Evolutionary conservation across 2,888 invertebrate genomes (phyloP), one percentile per base, ranked within the genome.

Genomic region (Pseudoips prasinana): DNA sequence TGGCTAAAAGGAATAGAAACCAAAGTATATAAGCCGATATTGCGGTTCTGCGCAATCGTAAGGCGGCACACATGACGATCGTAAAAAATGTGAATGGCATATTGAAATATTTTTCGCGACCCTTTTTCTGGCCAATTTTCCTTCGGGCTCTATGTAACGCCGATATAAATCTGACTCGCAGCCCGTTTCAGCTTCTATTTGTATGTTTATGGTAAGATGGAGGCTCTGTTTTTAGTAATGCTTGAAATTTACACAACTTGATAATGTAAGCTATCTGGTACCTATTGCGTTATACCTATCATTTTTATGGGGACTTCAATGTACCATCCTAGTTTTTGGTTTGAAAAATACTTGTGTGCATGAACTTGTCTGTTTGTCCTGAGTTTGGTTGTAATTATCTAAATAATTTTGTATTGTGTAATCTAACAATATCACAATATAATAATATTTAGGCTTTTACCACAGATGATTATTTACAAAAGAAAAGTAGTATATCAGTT

Each of bases 11-110:
- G 63, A 67, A 68, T 65, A 63, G 58, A 64, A 70, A 64, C 51
- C 60, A 62, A 64, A 61, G 64, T 66, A 70, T 66, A 70, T 64
- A 56, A 64, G 47, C 64, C 71, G 70, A 83, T 81, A 79, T 82
- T 80, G 81, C 67, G 81, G 81, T 74, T 69, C 64, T 42, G 61
- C 66, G 66, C 73, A 81, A 76, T 75, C 79, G 74, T 69, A 72
- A 70, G 73, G 75, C 69, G 65, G 64, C 77, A 69, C 82, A 76
- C 78, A 82, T 75, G 76, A 73, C 73, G 78, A 73, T 82, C 83
- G 79, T 85, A 83, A 82, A 82, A 82, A 84, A 83, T 80, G 76
- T 70, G 80, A 82, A 83, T 79, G 76, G 83, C 79, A 81, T 86
- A 84, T 86, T 84, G 84, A 83, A 85, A 85, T 84, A 84, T 85